Base-by-base conservation (phyloP, 1,140 invertebrate species). In the Halictus rubicundus region DNA sequence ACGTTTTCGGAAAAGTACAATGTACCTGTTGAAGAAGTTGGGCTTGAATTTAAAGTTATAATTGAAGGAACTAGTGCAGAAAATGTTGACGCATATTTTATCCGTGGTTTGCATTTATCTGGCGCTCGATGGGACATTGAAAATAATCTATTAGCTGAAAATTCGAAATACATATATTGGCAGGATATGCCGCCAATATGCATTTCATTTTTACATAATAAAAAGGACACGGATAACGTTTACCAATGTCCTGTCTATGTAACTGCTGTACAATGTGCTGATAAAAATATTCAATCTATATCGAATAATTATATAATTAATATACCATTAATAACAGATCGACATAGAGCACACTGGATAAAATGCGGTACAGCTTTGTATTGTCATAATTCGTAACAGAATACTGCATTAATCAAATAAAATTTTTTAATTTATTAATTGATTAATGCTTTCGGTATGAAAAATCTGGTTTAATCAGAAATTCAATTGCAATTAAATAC, bases 201-300 rank as follows among this genome's bases (percentile, higher is more conserved):
- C 93, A 91, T 96, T 12, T 94, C 94, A 80, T 94, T 94, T 27
- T 94, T 92, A 68, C 83, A 94, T 84, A 78, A 87, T 27, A 93
- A 95, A 23, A 94, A 95, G 77, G 72, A 87, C n/a, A 92, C 94
- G 79, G 92, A 93, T 0, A 87, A 93, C 1, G 91, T 94, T 37
- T 98, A 97, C 87, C 93, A 93, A 70, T 97, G 96, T 91, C 97
- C 97, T 10, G 91, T 98, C 0, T 98, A 98, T 90, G 96, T 97
- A 88, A 97, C 97, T 1, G 95, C 95, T 63, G 96, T 96, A 83
- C 93, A 95, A 74, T 94, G 95, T 85, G 96, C 95, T 10, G 95
- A 95, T 83, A 90, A 95, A 68, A 96, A 96, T 49, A 27, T 39
- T 21, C 4, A 72, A 69, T 9, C 96, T 96, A 14, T 95, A 96